These are phyloP conservation scores for Oxytorus armatus DNA, from an alignment of 2,888 invertebrate species.

Conservation along the genomic window DNA sequence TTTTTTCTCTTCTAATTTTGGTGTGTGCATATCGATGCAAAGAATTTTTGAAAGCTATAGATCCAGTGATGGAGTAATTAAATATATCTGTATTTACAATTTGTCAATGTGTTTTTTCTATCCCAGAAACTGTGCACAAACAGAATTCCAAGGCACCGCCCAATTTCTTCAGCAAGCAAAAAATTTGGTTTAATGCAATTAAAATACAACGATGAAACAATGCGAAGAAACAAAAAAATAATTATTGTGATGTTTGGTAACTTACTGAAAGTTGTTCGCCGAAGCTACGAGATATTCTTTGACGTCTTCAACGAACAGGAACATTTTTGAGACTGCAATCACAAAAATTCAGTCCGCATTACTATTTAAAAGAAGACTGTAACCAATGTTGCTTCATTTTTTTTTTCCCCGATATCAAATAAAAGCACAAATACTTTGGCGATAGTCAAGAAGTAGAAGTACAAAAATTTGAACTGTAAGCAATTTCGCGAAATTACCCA, in stretches of 20 bases:
- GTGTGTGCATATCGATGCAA: constrained; percentile 39
- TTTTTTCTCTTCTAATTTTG: constrained; percentile 32
- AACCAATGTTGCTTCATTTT: too few relatives aligned
- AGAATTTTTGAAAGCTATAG: constrained; percentile 26
- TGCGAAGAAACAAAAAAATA: neutral
- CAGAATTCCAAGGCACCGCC: neutral
- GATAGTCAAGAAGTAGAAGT: too few relatives aligned
- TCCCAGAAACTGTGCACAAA: neutral
- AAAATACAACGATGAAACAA: neutral
- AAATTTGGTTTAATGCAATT: neutral
- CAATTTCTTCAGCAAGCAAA: too few relatives aligned
- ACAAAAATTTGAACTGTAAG: too few relatives aligned
- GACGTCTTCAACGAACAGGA: neutral
- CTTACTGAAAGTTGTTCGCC: neutral
- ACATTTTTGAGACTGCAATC: neutral
- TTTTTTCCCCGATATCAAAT: too few relatives aligned
- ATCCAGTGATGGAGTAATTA: constrained; percentile 25
- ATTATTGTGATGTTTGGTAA: neutral
- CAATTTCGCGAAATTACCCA: too few relatives aligned
- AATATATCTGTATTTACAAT: constrained; percentile 59
- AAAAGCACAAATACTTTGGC: too few relatives aligned
- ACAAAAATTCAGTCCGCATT: neutral
- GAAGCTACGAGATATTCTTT: neutral
- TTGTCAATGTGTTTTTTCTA: constrained; percentile 32
- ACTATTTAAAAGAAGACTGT: neutral